Base-by-base conservation (phyloP, 2,888 invertebrate genomes). In the Erynnis tages region DNA sequence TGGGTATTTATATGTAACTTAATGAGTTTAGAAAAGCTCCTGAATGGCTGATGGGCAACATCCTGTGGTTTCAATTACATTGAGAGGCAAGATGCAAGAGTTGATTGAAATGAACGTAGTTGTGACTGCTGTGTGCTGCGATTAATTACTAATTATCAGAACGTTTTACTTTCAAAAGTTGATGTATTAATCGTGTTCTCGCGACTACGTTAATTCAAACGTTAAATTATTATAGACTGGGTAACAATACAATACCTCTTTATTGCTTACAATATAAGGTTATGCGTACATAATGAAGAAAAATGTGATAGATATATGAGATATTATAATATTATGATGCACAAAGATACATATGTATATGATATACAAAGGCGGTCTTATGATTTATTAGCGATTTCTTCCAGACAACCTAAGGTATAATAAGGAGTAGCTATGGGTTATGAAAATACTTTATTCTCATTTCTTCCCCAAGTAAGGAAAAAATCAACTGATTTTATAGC, bases 61-160 rank as follows among this genome's bases (percentile, higher is more conserved):
- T 86, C 86, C 86, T 86, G 85, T 73, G 73, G 82, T 73, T 79
- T 83, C 76, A 85, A 82, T 86, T 86, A 82, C 82, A 76, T 72
- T 69, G 71, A 68, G 75, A n/a, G n/a, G n/a, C n/a, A n/a, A n/a
- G n/a, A 69, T 71, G 71, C 75, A 78, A 71, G 77, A 65, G 72
- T 78, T 74, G 75, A 79, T 77, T 78, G 73, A 75, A 79, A 69
- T 60, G 60, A 66, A 64, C 68, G 63, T 55, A 59, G 49, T 50
- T 50, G 50, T 50, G 50, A 50, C 50, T 50, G 35, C 32, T 38
- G 27, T 11, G 41, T 17, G 16, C 34, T 35, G 13, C 4, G 17
- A 23, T 21, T 17, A 43, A 41, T 49, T 41, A 23, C 21, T 17
- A 43, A 41, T 49, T 41, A 49, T 49, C 34, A 41, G 40, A 49